Conservation (phyloP, 2,888 invertebrate genomes). For the Caenorhabditis macrosperma region DNA sequence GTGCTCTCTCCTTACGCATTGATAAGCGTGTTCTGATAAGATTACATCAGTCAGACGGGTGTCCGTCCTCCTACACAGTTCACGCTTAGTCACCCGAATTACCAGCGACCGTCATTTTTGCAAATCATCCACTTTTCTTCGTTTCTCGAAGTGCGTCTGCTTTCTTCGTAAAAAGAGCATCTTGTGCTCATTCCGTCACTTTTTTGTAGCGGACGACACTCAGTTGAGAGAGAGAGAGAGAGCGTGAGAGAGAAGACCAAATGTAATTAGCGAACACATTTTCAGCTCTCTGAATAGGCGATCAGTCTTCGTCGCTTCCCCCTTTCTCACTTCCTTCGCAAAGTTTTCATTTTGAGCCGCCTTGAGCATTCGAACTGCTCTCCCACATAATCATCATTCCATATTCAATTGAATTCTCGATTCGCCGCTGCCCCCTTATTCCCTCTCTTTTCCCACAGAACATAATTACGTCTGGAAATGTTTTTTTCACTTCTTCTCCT, state of each 20-base stretch:
- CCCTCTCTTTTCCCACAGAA: not conserved
- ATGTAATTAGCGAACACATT: conserved; percentile 20
- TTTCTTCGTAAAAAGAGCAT: not conserved
- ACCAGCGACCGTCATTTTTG: not conserved
- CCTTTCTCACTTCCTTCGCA: not conserved
- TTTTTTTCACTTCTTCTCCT: not conserved
- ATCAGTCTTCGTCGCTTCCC: not conserved
- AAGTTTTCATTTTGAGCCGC: not conserved
- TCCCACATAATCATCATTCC: not conserved
- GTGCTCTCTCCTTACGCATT: not conserved
- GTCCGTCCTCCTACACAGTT: not conserved
- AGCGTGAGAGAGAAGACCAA: not conserved
- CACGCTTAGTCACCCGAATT: not conserved
- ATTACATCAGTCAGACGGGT: conserved; percentile 15
- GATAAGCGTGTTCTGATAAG: conserved; percentile 8
- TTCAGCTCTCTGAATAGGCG: not conserved
- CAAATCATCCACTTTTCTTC: not conserved
- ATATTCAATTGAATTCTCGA: not conserved
- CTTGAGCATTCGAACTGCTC: not conserved
- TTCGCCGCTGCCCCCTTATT: not conserved
- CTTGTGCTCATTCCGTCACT: not conserved
- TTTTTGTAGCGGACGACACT: no score
- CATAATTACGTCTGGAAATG: conserved; percentile 8
- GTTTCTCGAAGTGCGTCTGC: not conserved
- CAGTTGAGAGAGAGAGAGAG: no score